Conservation (phyloP, 1,140 invertebrate genomes). For the Hirudo medicinalis region DNA sequence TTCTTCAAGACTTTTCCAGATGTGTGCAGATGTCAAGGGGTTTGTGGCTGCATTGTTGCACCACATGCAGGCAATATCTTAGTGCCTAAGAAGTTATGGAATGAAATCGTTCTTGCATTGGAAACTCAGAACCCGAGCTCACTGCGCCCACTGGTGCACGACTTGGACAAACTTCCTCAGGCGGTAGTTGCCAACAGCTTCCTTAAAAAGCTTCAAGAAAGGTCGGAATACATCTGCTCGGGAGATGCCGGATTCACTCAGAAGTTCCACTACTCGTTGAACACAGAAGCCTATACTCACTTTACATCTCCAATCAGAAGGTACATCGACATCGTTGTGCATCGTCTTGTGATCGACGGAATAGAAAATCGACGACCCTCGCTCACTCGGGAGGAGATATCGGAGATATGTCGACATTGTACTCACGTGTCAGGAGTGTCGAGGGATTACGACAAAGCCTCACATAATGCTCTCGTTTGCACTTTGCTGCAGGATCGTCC, state of each 20-base stretch:
- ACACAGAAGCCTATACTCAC: conserved; percentile 33
- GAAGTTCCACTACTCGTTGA: conserved; percentile 26
- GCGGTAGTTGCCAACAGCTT: background rate
- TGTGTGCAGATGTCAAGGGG: conserved; percentile 19
- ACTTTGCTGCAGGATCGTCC: conserved; percentile 6
- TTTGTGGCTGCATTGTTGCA: background rate
- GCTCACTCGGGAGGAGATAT: background rate
- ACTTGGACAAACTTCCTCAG: conserved; percentile 7
- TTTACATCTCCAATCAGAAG: conserved; percentile 42
- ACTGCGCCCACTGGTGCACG: too few relatives aligned
- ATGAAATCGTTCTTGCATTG: background rate
- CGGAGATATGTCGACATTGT: conserved; percentile 7
- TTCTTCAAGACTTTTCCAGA: conserved; percentile 23
- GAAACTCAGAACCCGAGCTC: background rate
- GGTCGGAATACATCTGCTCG: conserved; percentile 16
- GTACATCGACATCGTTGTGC: conserved; percentile 38
- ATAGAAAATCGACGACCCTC: conserved; percentile 15
- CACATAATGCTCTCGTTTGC: background rate
- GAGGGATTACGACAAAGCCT: conserved; percentile 21
- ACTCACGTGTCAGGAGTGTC: conserved; percentile 14
- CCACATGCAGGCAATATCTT: background rate
- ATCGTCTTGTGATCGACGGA: conserved; percentile 27
- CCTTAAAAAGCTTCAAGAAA: conserved; percentile 11
- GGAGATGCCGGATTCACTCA: conserved; percentile 11
- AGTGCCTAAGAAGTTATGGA: background rate